Percentiles rank a stretch among this genome's conserved stretches.
These are phyloP conservation scores for Carettochelys insculpta DNA, from an alignment of 2,113 vertebrate genomes.

Conservation along the genomic window DNA sequence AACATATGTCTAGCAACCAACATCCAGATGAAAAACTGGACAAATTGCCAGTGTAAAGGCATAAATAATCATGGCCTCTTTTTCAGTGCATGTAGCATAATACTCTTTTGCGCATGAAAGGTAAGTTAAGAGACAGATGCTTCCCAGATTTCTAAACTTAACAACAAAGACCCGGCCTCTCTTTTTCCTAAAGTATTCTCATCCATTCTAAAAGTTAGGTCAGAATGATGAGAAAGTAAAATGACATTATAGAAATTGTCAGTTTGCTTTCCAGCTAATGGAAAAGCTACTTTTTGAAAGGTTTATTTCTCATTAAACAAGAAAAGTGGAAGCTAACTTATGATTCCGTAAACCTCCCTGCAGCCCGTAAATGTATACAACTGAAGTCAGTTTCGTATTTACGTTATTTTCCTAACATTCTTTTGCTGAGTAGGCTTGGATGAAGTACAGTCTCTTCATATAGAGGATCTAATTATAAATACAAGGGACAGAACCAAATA, in stretches of 20 bases:
- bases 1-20: background rate
- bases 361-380: background rate
- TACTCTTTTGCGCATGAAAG: background rate
- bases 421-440: constrained; percentile 71
- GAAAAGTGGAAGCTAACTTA: background rate
- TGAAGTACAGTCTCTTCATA: constrained; percentile 41
- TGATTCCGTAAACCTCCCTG: background rate
- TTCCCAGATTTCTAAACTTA: constrained; percentile 30
- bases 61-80: constrained; percentile 24
- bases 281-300: background rate
- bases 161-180: background rate
- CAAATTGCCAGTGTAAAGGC: constrained; percentile 7
- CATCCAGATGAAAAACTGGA: background rate
- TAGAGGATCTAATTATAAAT: constrained; percentile 79
- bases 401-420: constrained; percentile 63
- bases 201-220: constrained; percentile 41
- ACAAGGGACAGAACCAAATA: constrained; percentile 72
- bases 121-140: background rate
- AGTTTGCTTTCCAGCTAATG: background rate
- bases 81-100: constrained; percentile 16
- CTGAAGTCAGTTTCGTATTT: constrained; percentile 36
- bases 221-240: background rate
- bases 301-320: constrained; percentile 47
- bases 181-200: background rate
- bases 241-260: background rate